phyloP scores from a whole-genome alignment of 2,888 invertebrate genomes.

The Troides aeacus region DNA sequence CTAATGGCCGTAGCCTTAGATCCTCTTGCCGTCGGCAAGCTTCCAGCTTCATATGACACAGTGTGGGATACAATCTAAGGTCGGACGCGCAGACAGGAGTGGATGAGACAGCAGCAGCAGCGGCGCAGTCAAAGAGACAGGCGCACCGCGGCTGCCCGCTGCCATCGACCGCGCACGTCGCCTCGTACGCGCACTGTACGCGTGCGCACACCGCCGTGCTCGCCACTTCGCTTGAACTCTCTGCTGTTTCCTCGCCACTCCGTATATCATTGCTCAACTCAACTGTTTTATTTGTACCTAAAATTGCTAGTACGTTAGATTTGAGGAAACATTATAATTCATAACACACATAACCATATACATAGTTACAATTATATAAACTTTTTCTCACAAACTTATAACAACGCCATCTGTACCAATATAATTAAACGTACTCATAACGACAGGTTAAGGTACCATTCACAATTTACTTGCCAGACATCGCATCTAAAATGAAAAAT shows the following conservation, averaged over 20 bases:
- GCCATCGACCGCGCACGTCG: conserved; percentile 89
- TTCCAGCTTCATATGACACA: conserved; percentile 92
- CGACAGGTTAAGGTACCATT: too few species aligned
- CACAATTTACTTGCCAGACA: too few species aligned
- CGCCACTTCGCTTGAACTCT: conserved; percentile 52
- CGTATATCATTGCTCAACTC: conserved; percentile 65
- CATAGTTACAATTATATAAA: too few species aligned
- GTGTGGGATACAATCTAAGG: conserved; percentile 86
- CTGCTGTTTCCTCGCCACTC: conserved; percentile 55
- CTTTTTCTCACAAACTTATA: too few species aligned
- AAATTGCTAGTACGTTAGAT: neutral
- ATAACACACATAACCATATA: too few species aligned
- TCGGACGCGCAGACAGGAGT: conserved; percentile 91
- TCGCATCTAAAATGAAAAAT: too few species aligned
- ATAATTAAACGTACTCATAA: too few species aligned
- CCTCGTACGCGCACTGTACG: conserved; percentile 91
- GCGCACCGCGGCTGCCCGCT: conserved; percentile 84
- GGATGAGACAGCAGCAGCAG: conserved; percentile 77
- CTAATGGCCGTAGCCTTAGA: conserved; percentile 86
- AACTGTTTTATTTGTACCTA: conserved; percentile 59
- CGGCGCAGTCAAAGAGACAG: conserved; percentile 88
- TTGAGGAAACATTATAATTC: too few species aligned
- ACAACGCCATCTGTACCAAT: too few species aligned
- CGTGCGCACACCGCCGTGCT: conserved; percentile 87
- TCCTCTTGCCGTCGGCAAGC: conserved; percentile 91